Evolutionary conservation across 2,113 vertebrate genomes (phyloP), one percentile per base, ranked within the genome.

Genomic region (Ceuthmochares aereus): DNA sequence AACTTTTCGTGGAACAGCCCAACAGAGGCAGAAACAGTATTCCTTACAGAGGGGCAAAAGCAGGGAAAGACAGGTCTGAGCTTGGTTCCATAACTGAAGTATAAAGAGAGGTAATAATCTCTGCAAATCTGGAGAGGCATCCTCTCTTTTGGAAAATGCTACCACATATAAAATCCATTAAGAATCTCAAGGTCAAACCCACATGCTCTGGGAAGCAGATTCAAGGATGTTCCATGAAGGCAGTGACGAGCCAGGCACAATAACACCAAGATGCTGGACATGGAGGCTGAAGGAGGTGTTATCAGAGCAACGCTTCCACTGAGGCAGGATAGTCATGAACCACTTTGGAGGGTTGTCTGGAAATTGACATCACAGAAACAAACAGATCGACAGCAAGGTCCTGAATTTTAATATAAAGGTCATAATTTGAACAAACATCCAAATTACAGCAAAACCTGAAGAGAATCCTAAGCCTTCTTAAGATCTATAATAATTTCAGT

Each of bases 391-490:
- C 52, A 80, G 51, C 51, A 79, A 47, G 34, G 23, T 52, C 59
- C 69, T 68, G 10, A 75, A 43, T 92, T 94, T 83, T 88, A 93
- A 92, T 26, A 67, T 37, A 93, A 94, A 91, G 27, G 37, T 91
- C 75, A 86, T 59, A 87, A 91, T 91, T 70, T 52, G 34, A 89
- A 79, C 36, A 78, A 93, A 64, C 22, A 36, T 49, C 19, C 16
- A 4, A 80, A 77, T 23, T 55, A 70, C 47, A 83, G 49, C 21
- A 90, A 94, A 93, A 83, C 9, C 20, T 73, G 42, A 76, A 84
- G 47, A 63, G 84, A 83, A 87, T 54, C 42, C 17, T 30, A 80
- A 60, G 22, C 20, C 20, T 90, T n/a, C 52, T 51, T 63, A 83
- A 82, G 34, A 66, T 49, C 52, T 55, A 8, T 32, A 70, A 40